A percentile compares a stretch with the other conserved stretches of the same genome.
phyloP scores from a whole-genome alignment of 2,888 invertebrate genomes.

The Nomada flava region DNA sequence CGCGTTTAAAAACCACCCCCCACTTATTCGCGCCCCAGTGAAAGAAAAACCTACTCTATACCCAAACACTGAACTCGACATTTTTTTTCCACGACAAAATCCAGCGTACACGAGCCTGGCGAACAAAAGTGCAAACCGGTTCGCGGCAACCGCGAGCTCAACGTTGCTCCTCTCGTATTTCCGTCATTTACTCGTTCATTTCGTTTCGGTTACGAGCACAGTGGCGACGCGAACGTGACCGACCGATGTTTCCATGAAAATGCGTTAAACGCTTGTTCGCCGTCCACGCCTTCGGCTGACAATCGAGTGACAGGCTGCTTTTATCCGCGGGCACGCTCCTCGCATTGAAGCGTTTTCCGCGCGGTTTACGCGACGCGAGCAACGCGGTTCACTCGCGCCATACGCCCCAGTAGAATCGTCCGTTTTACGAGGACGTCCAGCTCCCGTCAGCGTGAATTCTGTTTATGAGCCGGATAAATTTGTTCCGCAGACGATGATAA shows the following conservation, averaged over 20 bases:
- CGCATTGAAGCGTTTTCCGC: conserved; percentile 29
- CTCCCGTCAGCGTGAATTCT: conserved; percentile 19
- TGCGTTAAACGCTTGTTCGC: conserved; percentile 54
- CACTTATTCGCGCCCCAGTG: too few species aligned
- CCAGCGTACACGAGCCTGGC: background rate
- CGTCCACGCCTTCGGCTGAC: conserved; percentile 16
- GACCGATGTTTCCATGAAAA: conserved; percentile 49
- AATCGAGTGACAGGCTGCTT: conserved; percentile 43
- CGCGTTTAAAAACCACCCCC: too few species aligned
- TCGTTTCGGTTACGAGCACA: conserved; percentile 20
- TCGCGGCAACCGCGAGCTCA: background rate
- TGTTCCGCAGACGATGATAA: background rate
- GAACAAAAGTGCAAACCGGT: conserved; percentile 13
- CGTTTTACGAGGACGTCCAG: conserved; percentile 23
- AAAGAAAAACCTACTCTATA: background rate
- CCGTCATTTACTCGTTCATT: conserved; percentile 44
- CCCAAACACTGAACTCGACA: too few species aligned
- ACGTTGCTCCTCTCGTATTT: background rate
- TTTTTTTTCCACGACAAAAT: background rate
- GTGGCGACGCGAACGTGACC: conserved; percentile 22
- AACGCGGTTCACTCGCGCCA: background rate
- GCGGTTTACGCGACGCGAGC: conserved; percentile 25
- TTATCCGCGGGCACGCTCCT: conserved; percentile 5
- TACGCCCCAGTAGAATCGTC: background rate
- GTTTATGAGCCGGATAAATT: conserved; percentile 19